Evolutionary conservation across 2,888 invertebrate species (phyloP), one percentile per base, ranked within the genome.

Genomic region (Heliconius aoede): DNA sequence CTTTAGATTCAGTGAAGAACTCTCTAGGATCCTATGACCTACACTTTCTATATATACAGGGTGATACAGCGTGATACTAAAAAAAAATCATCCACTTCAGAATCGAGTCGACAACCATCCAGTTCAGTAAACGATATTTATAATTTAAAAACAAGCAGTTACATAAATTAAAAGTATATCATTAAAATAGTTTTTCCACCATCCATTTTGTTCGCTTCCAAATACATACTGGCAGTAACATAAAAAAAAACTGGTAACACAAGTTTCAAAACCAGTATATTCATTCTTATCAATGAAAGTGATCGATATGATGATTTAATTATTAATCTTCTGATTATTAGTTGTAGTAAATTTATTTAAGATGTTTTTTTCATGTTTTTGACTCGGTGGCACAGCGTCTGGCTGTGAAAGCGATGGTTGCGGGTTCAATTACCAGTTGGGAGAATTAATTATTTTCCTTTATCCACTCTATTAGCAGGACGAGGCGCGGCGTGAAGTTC

Each of bases 271-370:
- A 18, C 24, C 7, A 64, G 40, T 24, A 26, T 36, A 1, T 15
- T 24, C 15, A 40, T 65, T 65, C 24, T 40, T 65, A 36, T 65
- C 36, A 65, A 65, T 40, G 65, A 65, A 65, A 65, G 65, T 65
- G 65, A 18, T 65, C 24, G 65, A 65, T 65, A 24, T 24, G 36
- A 24, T 65, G 36, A 65, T 65, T 65, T 36, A 65, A 65, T 24
- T 65, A 65, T 65, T 65, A 24, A 65, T 65, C 36, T 65, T 40
- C 15, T 40, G 40, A 40, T 65, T 65, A 40, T 65, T 24, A 15
- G 24, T 15, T 36, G 65, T 40, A 18, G 18, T 65, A 40, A 65
- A 65, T 65, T 65, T n/a, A 65, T 40, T 24, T 65, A 7, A n/a
- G 32, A 32, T 21, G 32, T 21, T n/a, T n/a, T 24, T 32, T n/a